Evolutionary conservation across 2,113 vertebrate species (phyloP), one percentile per base, ranked within the genome.

Genomic region (Phocoena sinus): DNA sequence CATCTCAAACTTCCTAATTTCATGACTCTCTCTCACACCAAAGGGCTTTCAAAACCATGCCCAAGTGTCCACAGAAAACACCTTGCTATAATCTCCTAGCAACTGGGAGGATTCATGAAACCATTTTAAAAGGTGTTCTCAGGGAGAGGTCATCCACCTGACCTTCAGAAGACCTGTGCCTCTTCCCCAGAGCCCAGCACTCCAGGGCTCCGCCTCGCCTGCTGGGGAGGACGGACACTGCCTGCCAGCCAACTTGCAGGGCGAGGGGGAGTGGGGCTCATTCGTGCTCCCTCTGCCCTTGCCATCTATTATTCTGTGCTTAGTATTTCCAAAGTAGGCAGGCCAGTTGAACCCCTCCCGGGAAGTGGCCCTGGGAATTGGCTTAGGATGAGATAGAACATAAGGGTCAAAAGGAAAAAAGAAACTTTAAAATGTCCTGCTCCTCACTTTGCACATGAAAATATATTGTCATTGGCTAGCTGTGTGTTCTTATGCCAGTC

Each of bases 281-380:
- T 21, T 95, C 10, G 0, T 36, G 71, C 17, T 63, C 85, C 71
- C 76, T 81, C 67, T 94, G 91, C 33, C 62, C 81, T 91, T 79
- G 62, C 77, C 33, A 95, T 31, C 81, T 97, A 79, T 91, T 65
- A 67, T 81, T 87, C 77, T 81, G 85, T n/a, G 85, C 76, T 93
- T 79, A 91, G 81, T 41, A 67, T 89, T 68, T 81, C 53, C 60
- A 85, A 17, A 44, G 50, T 13, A 84, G 85, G 70, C 47, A 77
- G 31, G 77, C 67, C 89, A 89, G 85, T 28, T 62, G 65, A 81
- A 82, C 38, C 67, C 80, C 85, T 96, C 68, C 80, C 80, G 67
- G 41, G 63, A 91, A 53, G 68, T 53, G 38, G 91, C 44, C 68
- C 2, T 82, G 91, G n/a, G 50, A 84, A 47, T 15, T 88, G 71